Evolutionary conservation across 2,797 vertebrate genomes (phyloP).

Genomic region (Chrosomus eos): DNA sequence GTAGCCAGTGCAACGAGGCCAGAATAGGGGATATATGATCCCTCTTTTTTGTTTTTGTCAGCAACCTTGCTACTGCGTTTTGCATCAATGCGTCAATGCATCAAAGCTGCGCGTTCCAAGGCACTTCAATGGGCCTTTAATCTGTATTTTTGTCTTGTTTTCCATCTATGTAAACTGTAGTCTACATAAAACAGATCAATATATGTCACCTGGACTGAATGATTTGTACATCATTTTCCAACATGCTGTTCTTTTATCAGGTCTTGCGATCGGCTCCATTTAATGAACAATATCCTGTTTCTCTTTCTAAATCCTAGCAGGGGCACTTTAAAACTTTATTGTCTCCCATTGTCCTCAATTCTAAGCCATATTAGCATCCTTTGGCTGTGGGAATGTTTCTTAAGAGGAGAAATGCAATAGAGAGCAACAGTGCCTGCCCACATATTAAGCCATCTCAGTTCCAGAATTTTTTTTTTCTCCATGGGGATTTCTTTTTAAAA

Average conservation of each 20-base stretch:
- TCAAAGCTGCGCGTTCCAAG: too few relatives aligned
- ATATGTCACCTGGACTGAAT: not conserved
- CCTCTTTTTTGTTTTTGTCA: too few relatives aligned
- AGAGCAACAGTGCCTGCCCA: not conserved
- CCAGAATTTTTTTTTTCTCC: not conserved
- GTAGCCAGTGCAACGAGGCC: too few relatives aligned
- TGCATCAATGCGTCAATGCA: too few relatives aligned
- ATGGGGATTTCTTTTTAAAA: not conserved
- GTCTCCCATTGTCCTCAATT: slow-evolving; percentile 1
- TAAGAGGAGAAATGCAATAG: slow-evolving; percentile 19
- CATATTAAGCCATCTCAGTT: slow-evolving; percentile 12
- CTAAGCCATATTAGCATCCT: slow-evolving; percentile 23
- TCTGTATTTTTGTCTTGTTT: not conserved
- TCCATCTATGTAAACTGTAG: not conserved
- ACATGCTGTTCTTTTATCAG: not conserved
- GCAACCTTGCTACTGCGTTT: too few relatives aligned
- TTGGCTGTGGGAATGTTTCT: slow-evolving; percentile 27
- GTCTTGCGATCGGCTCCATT: not conserved
- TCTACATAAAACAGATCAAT: not conserved
- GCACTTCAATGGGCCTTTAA: too few relatives aligned
- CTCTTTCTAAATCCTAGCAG: not conserved
- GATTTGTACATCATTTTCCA: not conserved
- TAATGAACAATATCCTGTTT: slow-evolving; percentile 6
- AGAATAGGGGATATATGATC: too few relatives aligned
- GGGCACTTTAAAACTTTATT: slow-evolving; percentile 1